Evolutionary conservation across 2,797 vertebrate species (phyloP).

Genomic region (Diplodus puntazzo): DNA sequence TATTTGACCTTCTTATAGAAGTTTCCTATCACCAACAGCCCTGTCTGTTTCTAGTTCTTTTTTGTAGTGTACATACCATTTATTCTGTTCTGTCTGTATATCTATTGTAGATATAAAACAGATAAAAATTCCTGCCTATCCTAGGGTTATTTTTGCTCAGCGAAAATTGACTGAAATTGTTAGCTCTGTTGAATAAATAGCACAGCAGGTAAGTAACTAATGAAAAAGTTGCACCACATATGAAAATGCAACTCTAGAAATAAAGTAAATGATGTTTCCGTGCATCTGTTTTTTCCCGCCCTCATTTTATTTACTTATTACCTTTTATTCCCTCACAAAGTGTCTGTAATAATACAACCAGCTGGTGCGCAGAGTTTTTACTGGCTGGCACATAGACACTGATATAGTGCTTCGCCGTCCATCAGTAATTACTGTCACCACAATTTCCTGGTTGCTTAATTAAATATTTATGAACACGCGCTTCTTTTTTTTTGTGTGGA

Average conservation of each 20-base stretch:
- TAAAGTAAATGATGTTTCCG: background rate
- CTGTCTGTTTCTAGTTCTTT: background rate
- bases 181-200: background rate
- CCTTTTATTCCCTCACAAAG: constrained; percentile 33
- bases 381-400: constrained; percentile 31
- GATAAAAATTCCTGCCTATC: background rate
- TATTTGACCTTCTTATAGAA: no score
- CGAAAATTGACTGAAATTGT: background rate
- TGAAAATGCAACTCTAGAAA: background rate
- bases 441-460: constrained; percentile 68
- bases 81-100: no score
- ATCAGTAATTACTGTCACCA: constrained; percentile 67
- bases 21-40: background rate
- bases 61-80: background rate
- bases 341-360: constrained; percentile 25
- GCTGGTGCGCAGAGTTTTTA: constrained; percentile 36
- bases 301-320: background rate
- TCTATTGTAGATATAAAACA: background rate
- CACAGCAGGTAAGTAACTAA: background rate
- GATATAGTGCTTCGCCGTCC: constrained; percentile 46
- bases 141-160: background rate
- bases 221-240: background rate
- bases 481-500: constrained; percentile 59
- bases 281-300: background rate
- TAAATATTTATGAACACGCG: constrained; percentile 72